These are phyloP conservation scores for Carassius carassius DNA, from an alignment of 2,113 vertebrate species.

Conservation along the genomic window DNA sequence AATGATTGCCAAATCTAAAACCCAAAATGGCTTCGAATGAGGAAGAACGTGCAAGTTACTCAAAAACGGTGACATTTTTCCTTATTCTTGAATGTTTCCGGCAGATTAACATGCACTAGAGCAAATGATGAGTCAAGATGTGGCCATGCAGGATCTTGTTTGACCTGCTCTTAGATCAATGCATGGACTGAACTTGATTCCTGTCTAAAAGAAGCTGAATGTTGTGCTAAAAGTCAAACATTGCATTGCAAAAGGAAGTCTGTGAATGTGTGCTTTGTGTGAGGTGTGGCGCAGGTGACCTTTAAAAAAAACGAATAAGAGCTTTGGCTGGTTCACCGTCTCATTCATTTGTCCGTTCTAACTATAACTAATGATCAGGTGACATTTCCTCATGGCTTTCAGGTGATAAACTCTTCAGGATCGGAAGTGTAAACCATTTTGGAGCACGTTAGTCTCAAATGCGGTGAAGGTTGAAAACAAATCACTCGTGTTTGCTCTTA, in stretches of 20 bases:
- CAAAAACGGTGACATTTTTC: background rate
- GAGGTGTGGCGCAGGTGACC: conserved; percentile 6
- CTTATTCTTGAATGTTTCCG: background rate
- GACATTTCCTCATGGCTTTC: conserved; percentile 16
- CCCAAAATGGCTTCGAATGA: conserved; percentile 11
- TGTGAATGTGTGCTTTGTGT: background rate
- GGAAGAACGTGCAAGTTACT: background rate
- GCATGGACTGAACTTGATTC: background rate
- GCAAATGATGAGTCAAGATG: background rate
- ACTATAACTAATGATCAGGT: background rate
- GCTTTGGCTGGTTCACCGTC: conserved; percentile 5
- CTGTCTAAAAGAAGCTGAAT: background rate
- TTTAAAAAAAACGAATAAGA: background rate
- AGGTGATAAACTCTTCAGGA: conserved; percentile 11
- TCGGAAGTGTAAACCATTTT: conserved; percentile 36
- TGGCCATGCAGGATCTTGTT: background rate
- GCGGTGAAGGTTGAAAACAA: conserved; percentile 43
- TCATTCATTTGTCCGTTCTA: background rate
- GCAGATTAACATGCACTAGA: background rate
- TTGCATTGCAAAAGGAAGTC: background rate
- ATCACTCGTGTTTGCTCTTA: conserved; percentile 7
- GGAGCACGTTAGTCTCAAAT: conserved; percentile 8
- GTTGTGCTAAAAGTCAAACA: background rate
- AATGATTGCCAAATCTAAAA: background rate
- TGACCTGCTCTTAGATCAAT: background rate